Conservation (phyloP, 2,888 invertebrate species). For the Bembecia ichneumoniformis region DNA sequence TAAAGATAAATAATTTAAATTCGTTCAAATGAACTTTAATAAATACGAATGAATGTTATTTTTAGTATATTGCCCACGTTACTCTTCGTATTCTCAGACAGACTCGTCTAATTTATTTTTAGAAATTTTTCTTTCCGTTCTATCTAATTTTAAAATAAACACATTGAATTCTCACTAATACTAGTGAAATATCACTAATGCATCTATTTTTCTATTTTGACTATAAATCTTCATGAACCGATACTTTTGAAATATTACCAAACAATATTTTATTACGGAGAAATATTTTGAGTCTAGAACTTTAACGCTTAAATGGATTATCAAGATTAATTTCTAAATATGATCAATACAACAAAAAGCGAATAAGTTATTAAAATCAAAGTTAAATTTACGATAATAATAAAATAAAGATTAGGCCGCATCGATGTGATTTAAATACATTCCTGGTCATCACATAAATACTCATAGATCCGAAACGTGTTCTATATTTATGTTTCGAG, state of each 20-base stretch:
- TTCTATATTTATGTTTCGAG: conserved; percentile 48
- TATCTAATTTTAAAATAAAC: too few relatives aligned
- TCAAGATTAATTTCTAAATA: conserved; percentile 46
- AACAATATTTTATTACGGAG: conserved; percentile 14
- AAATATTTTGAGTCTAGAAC: conserved; percentile 29
- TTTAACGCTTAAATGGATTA: conserved; percentile 35
- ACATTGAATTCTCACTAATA: too few relatives aligned
- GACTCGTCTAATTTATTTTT: too few relatives aligned
- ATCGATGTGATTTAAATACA: conserved; percentile 55
- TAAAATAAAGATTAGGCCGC: conserved; percentile 61
- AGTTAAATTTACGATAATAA: conserved; percentile 62
- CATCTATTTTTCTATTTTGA: too few relatives aligned
- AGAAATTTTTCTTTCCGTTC: too few relatives aligned
- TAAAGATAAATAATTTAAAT: too few relatives aligned
- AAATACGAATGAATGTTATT: too few relatives aligned
- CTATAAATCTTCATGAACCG: conserved; percentile 9
- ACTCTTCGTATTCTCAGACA: too few relatives aligned
- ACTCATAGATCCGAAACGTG: conserved; percentile 39
- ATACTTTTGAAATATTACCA: conserved; percentile 13
- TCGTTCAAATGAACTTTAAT: too few relatives aligned
- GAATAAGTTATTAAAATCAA: conserved; percentile 67
- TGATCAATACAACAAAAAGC: conserved; percentile 32
- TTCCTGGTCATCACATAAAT: conserved; percentile 44
- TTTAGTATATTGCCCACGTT: background rate
- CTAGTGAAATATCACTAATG: too few relatives aligned